A percentile compares a stretch with the other conserved stretches of the same genome.
These are phyloP conservation scores for Zygogramma bicolorata DNA, from an alignment of 2,888 invertebrate genomes.

Conservation along the genomic window DNA sequence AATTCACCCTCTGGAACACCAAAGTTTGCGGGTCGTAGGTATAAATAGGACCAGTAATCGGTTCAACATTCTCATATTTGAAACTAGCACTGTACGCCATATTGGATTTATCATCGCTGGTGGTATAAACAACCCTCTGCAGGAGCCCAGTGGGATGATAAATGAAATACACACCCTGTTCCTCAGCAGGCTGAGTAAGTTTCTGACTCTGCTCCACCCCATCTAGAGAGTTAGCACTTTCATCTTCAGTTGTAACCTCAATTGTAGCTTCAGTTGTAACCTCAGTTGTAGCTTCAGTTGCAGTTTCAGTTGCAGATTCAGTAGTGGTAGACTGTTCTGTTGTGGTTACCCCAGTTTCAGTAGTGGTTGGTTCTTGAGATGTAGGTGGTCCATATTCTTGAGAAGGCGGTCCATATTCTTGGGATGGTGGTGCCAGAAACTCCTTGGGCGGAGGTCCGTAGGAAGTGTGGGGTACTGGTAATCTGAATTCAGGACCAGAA, in stretches of 20 bases:
- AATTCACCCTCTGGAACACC: constrained; percentile 43
- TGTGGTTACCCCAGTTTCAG: constrained; percentile 57
- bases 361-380: constrained; percentile 54
- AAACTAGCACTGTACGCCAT: constrained; percentile 77
- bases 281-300: constrained; percentile 9
- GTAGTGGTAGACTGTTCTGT: constrained; percentile 55
- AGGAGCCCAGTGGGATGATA: constrained; percentile 74
- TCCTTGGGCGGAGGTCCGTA: constrained; percentile 41
- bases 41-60: constrained; percentile 74
- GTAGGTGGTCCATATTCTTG: constrained; percentile 62
- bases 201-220: constrained; percentile 45
- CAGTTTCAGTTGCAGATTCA: constrained; percentile 51
- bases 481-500: constrained; percentile 61
- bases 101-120: constrained; percentile 68
- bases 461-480: constrained; percentile 54
- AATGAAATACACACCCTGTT: constrained; percentile 74
- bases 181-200: constrained; percentile 38
- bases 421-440: constrained; percentile 57
- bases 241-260: constrained; percentile 32
- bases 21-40: constrained; percentile 64
- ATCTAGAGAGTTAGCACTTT: constrained; percentile 25
- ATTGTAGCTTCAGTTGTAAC: constrained; percentile 2
- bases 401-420: constrained; percentile 36
- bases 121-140: constrained; percentile 74
- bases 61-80: constrained; percentile 74